Percentiles rank a stretch among this genome's conserved stretches.
phyloP scores from a whole-genome alignment of 1,140 invertebrate genomes.

The Drosophila setifemur region DNA sequence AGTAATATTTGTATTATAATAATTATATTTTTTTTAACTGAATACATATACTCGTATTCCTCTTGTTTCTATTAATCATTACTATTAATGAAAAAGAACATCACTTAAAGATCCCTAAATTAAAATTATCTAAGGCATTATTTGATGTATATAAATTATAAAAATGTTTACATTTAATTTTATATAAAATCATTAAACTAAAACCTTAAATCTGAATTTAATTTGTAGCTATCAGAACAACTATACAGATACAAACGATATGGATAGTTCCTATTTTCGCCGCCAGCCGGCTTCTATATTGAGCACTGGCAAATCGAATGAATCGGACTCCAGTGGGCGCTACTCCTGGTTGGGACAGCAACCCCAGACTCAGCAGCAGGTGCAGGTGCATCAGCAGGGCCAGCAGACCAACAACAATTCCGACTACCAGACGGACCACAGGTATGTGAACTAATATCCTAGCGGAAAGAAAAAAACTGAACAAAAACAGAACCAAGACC shows the following conservation, averaged over 20 bases:
- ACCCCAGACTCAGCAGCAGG: neutral
- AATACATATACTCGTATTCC: too few relatives aligned
- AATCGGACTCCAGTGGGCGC: constrained; percentile 54
- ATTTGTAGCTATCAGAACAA: constrained; percentile 65
- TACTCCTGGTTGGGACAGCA: constrained; percentile 65
- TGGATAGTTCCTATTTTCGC: constrained; percentile 90
- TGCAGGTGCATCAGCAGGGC: neutral
- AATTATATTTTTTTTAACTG: neutral
- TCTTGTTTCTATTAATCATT: too few relatives aligned
- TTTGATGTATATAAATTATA: too few relatives aligned
- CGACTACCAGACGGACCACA: constrained; percentile 57
- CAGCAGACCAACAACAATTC: constrained; percentile 49
- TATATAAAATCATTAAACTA: too few relatives aligned
- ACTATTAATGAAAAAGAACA: too few relatives aligned
- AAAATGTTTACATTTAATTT: too few relatives aligned
- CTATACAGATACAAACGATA: constrained; percentile 83
- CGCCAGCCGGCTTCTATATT: constrained; percentile 88
- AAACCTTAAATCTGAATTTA: too few relatives aligned
- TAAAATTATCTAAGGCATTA: too few relatives aligned
- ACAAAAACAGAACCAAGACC: constrained; percentile 14
- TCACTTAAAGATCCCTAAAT: too few relatives aligned
- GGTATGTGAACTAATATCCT: constrained; percentile 32
- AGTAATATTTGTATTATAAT: too few relatives aligned
- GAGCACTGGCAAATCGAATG: constrained; percentile 68
- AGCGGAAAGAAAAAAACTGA: neutral